These are phyloP conservation scores for Lutjanus argentimaculatus DNA, from an alignment of 2,797 vertebrate genomes.

Conservation along the genomic window DNA sequence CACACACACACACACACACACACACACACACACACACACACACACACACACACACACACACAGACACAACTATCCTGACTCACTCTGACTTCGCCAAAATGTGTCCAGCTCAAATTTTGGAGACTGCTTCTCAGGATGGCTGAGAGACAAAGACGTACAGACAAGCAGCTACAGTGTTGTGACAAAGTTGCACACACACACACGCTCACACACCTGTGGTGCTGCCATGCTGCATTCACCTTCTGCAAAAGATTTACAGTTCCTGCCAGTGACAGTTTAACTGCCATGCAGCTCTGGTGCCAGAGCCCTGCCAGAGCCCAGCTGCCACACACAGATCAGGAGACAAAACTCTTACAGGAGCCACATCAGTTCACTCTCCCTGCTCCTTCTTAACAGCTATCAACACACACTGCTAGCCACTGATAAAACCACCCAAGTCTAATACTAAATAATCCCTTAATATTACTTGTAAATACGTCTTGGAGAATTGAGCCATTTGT, in stretches of 20 bases:
- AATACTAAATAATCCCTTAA: neutral
- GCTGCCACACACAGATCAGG: constrained; percentile 77
- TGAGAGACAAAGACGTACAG: constrained; percentile 45
- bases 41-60: constrained; percentile 32
- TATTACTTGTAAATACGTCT: constrained; percentile 20
- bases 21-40: constrained; percentile 34
- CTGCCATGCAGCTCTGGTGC: constrained; percentile 70
- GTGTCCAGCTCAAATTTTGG: constrained; percentile 49
- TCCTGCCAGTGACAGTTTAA: constrained; percentile 84
- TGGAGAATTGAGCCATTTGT: constrained; percentile 33
- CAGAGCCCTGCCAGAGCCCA: constrained; percentile 72
- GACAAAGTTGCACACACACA: constrained; percentile 39
- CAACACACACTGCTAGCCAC: constrained; percentile 32
- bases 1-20: constrained; percentile 29
- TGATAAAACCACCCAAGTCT: constrained; percentile 11
- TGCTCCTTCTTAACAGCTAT: constrained; percentile 44
- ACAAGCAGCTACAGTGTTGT: constrained; percentile 36
- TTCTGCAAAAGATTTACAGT: constrained; percentile 73
- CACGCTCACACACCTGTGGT: constrained; percentile 69
- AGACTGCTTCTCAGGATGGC: constrained; percentile 45
- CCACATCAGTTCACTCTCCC: constrained; percentile 61
- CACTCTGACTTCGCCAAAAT: constrained; percentile 67
- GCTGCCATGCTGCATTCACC: constrained; percentile 73
- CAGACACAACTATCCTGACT: constrained; percentile 62
- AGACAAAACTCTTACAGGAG: constrained; percentile 58